These are phyloP conservation scores for Gnatocerus cornutus DNA, from an alignment of 2,888 invertebrate species.

Conservation along the genomic window DNA sequence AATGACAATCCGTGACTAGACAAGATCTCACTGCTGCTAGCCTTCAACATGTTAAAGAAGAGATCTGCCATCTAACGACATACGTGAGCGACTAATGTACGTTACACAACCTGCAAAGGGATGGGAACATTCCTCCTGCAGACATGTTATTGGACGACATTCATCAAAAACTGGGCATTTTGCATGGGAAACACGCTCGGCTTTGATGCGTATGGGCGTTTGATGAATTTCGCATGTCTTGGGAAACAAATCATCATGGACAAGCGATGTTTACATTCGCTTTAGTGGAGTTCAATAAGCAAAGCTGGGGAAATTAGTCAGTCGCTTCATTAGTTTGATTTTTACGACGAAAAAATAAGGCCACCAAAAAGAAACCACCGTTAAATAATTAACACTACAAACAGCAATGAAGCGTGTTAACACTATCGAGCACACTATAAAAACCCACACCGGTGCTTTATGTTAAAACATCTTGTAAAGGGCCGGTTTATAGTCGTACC, in stretches of 20 bases:
- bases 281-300: neutral
- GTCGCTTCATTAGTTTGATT: neutral
- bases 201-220: slow-evolving; percentile 24
- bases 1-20: slow-evolving; percentile 64
- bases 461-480: no score
- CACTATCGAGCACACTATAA: no score
- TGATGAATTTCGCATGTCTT: slow-evolving; percentile 41
- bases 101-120: slow-evolving; percentile 43
- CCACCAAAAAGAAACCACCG: no score
- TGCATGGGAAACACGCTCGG: slow-evolving; percentile 42
- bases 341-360: no score
- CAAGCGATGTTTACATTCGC: slow-evolving; percentile 15
- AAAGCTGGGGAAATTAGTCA: slow-evolving; percentile 6
- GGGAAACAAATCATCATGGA: slow-evolving; percentile 32
- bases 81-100: slow-evolving; percentile 55
- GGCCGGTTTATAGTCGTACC: neutral
- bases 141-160: slow-evolving; percentile 50
- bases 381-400: no score
- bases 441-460: no score
- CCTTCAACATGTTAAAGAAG: slow-evolving; percentile 57
- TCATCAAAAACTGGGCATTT: slow-evolving; percentile 48
- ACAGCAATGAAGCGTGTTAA: no score
- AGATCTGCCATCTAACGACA: slow-evolving; percentile 57
- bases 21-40: slow-evolving; percentile 60
- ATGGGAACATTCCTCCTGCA: slow-evolving; percentile 42